Conservation (phyloP, 2,113 vertebrate genomes). For the Bos javanicus region DNA sequence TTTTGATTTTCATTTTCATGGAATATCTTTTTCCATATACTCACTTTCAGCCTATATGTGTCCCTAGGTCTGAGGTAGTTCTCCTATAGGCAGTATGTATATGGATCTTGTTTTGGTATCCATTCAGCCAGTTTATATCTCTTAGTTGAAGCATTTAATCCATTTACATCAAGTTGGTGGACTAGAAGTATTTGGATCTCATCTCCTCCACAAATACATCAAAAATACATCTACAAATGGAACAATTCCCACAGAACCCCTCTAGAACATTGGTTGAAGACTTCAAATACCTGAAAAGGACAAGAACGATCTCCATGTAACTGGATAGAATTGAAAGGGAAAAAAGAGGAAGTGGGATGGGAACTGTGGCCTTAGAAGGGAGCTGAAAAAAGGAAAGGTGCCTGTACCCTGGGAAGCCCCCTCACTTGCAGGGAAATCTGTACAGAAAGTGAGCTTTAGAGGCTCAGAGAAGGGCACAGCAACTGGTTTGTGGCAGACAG, state of each 20-base stretch:
- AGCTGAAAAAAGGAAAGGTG: not conserved
- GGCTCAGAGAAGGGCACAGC: not conserved
- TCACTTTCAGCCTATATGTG: not conserved
- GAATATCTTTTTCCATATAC: not conserved
- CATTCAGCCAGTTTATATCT: not conserved
- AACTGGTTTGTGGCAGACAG: not conserved
- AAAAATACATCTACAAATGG: not conserved
- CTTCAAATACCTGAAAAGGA: not conserved
- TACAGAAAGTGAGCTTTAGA: not conserved
- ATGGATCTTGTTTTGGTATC: not conserved
- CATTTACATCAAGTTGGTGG: not conserved
- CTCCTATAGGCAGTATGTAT: not conserved
- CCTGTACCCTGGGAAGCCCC: not conserved
- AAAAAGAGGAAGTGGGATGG: not conserved
- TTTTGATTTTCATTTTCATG: not conserved
- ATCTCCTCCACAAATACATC: not conserved
- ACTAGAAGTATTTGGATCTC: not conserved
- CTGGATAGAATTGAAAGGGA: not conserved
- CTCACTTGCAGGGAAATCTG: not conserved
- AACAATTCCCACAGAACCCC: not conserved
- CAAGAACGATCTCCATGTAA: not conserved
- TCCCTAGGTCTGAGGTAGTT: not conserved
- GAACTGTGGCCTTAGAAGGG: not conserved
- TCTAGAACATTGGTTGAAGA: not conserved
- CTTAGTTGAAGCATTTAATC: not conserved